A percentile compares a stretch with the other conserved stretches of the same genome.
These are phyloP conservation scores for Bubo blakistoni DNA, from an alignment of 2,113 vertebrate genomes.

Conservation along the genomic window DNA sequence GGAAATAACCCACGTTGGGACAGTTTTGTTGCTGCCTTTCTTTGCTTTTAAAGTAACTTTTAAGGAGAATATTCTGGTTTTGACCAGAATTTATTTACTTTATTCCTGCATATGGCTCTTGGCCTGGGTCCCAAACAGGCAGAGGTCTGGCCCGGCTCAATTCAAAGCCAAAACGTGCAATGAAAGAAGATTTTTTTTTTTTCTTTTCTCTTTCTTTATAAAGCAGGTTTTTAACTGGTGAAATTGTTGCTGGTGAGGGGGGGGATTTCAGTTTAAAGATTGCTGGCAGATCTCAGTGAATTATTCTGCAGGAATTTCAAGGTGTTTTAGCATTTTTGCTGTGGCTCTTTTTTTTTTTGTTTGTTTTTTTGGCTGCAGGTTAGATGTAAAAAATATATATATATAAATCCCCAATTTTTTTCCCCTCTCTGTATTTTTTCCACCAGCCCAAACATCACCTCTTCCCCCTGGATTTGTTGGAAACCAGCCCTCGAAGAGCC, in stretches of 20 bases:
- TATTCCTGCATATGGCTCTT: slow-evolving; percentile 51
- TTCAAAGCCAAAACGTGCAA: slow-evolving; percentile 33
- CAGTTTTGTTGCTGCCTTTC: background rate
- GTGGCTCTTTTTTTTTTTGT: background rate
- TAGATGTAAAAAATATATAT: background rate
- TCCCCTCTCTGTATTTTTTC: background rate
- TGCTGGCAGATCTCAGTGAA: background rate
- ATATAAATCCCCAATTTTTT: background rate
- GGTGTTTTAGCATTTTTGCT: background rate
- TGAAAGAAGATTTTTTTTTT: background rate
- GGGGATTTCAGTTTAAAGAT: background rate
- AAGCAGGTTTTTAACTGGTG: background rate
- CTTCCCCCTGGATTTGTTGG: background rate
- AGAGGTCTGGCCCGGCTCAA: slow-evolving; percentile 42
- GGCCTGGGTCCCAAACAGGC: slow-evolving; percentile 49
- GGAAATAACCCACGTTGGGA: background rate
- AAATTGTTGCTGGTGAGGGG: background rate
- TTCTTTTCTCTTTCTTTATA: background rate
- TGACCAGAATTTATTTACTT: slow-evolving; percentile 61
- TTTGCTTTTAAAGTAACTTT: slow-evolving; percentile 30
- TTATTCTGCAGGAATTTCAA: background rate
- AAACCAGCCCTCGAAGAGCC: background rate
- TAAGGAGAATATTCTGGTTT: slow-evolving; percentile 58
- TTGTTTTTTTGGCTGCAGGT: background rate
- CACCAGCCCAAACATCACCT: background rate